Conservation (phyloP, 1,140 invertebrate genomes). For the Aphidius gifuensis region DNA sequence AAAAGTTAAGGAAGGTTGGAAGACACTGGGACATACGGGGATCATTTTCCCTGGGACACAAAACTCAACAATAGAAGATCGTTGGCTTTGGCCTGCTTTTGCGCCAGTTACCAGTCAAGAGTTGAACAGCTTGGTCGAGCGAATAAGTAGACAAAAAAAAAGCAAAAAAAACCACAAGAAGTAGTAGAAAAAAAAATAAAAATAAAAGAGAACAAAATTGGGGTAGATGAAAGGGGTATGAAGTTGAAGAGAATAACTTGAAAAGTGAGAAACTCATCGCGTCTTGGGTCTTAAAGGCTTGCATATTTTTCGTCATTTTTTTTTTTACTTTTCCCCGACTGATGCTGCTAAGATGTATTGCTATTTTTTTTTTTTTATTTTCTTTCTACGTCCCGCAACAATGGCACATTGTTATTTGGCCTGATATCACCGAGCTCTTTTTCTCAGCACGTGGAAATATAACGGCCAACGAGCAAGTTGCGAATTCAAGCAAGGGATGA, state of each 20-base stretch:
- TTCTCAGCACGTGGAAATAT: too few relatives aligned
- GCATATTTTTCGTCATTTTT: conserved; percentile 40
- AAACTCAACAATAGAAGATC: conserved; percentile 11
- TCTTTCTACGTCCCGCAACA: conserved; percentile 26
- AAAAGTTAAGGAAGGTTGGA: not conserved
- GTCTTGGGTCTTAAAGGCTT: conserved; percentile 37
- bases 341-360: too few relatives aligned
- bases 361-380: too few relatives aligned
- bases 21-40: not conserved
- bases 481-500: conserved; percentile 9
- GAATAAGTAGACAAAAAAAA: not conserved
- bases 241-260: conserved; percentile 18
- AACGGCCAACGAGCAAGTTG: not conserved
- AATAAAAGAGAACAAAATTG: conserved; percentile 18
- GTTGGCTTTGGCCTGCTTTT: conserved; percentile 15
- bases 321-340: conserved; percentile 2
- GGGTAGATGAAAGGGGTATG: not conserved
- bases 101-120: not conserved
- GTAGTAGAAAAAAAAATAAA: conserved; percentile 7
- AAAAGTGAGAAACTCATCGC: conserved; percentile 24
- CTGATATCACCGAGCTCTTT: conserved; percentile 1
- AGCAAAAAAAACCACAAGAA: not conserved
- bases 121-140: conserved; percentile 1
- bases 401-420: conserved; percentile 44
- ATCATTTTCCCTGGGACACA: not conserved